These are phyloP conservation scores for Apocrypta bakeri DNA, from an alignment of 1,140 invertebrate species.

Conservation along the genomic window DNA sequence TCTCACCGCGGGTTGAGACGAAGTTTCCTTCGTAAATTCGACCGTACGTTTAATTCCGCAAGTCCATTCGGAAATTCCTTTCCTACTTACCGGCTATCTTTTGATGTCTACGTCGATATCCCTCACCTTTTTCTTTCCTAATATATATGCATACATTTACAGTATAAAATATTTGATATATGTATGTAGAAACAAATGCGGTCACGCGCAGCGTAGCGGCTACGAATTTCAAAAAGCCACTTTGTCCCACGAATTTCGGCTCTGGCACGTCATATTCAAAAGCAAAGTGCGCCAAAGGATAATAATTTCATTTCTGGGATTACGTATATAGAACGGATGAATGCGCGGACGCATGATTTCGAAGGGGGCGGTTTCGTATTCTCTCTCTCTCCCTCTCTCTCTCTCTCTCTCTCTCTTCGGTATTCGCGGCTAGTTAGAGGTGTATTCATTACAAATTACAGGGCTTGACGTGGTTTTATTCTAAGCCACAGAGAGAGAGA, in stretches of 20 bases:
- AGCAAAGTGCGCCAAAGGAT: conserved; percentile 26
- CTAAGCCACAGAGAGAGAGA: conserved; percentile 8
- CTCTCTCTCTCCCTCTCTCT: background rate
- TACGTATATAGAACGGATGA: conserved; percentile 9
- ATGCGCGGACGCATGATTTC: conserved; percentile 28
- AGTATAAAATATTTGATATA: no score
- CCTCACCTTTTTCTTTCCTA: background rate
- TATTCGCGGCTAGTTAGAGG: conserved; percentile 41
- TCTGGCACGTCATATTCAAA: background rate
- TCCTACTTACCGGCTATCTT: no score
- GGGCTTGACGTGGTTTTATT: conserved; percentile 22
- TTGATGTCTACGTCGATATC: background rate
- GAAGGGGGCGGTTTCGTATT: background rate
- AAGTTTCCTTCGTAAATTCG: no score
- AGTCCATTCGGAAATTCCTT: no score
- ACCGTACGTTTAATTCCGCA: no score
- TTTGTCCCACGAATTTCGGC: conserved; percentile 14
- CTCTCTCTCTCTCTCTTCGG: background rate
- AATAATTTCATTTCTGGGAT: conserved; percentile 47
- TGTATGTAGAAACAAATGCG: background rate
- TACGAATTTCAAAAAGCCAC: conserved; percentile 15
- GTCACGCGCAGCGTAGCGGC: background rate
- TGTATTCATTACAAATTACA: conserved; percentile 52
- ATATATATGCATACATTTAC: no score
- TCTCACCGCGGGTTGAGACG: no score